phyloP scores from a whole-genome alignment of 2,797 vertebrate genomes.

The Anguilla marmorata region DNA sequence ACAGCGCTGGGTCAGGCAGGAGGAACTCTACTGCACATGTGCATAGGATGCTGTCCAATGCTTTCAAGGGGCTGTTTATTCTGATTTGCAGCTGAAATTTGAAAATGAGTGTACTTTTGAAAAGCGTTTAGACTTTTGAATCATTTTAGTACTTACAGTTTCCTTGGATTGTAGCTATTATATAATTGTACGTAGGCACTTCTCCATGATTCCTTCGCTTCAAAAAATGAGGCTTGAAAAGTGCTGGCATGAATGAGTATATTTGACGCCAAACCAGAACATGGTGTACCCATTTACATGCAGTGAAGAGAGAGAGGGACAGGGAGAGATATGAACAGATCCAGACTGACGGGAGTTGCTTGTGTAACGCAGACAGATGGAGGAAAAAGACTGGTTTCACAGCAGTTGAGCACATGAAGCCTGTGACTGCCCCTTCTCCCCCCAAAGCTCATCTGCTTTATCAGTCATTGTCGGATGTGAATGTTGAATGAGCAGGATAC shows the following conservation, averaged over 20 bases:
- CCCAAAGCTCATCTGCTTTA: neutral
- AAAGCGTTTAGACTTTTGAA: neutral
- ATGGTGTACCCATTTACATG: conserved; percentile 3
- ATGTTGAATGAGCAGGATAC: neutral
- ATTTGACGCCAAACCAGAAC: neutral
- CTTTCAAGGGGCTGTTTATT: no score
- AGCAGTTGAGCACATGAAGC: neutral
- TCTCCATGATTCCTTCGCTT: neutral
- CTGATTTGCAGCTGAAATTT: no score
- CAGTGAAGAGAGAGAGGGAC: neutral
- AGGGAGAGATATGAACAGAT: neutral
- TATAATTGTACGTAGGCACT: neutral
- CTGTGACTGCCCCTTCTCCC: neutral
- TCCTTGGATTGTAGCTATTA: neutral
- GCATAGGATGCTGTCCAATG: neutral
- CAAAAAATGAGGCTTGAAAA: neutral
- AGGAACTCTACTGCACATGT: conserved; percentile 21
- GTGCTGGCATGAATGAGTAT: neutral
- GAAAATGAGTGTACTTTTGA: neutral
- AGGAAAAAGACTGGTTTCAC: neutral
- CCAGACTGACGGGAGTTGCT: neutral
- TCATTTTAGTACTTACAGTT: neutral
- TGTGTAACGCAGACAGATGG: neutral
- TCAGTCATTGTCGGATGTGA: neutral
- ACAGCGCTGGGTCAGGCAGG: conserved; percentile 34